A percentile compares a stretch with the other conserved stretches of the same genome.
Conservation (phyloP, 1,140 invertebrate genomes). For the Phymorhynchus buccinoides region DNA sequence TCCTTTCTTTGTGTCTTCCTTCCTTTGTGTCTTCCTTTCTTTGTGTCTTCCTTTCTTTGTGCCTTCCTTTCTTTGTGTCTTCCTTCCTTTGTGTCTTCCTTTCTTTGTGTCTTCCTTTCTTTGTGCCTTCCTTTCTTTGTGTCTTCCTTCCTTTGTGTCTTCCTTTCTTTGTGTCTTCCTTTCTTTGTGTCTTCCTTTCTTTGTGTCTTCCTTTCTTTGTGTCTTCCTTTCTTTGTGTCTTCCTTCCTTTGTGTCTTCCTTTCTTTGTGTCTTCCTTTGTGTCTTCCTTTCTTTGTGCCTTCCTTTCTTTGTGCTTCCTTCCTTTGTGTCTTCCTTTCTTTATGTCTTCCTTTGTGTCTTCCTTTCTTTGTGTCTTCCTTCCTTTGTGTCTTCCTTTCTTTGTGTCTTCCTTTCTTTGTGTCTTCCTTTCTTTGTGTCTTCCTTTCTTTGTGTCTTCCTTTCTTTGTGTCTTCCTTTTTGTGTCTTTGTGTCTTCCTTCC, state of each 20-base stretch:
- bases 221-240: background rate
- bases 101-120: background rate
- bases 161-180: background rate
- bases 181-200: too few species aligned
- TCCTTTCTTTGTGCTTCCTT: background rate
- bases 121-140: background rate
- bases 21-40: too few species aligned
- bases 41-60: background rate
- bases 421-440: background rate
- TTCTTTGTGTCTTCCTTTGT: too few species aligned
- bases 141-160: too few species aligned
- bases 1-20: background rate
- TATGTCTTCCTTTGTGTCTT: background rate
- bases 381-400: too few species aligned
- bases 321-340: background rate
- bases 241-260: background rate
- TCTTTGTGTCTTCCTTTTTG: background rate
- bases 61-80: background rate
- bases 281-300: background rate
- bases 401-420: background rate
- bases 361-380: background rate
- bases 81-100: background rate
- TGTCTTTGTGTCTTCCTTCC: background rate
- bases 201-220: background rate
- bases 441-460: background rate